Conservation (phyloP, 2,888 invertebrate species). For the Cactoblastis cactorum region DNA sequence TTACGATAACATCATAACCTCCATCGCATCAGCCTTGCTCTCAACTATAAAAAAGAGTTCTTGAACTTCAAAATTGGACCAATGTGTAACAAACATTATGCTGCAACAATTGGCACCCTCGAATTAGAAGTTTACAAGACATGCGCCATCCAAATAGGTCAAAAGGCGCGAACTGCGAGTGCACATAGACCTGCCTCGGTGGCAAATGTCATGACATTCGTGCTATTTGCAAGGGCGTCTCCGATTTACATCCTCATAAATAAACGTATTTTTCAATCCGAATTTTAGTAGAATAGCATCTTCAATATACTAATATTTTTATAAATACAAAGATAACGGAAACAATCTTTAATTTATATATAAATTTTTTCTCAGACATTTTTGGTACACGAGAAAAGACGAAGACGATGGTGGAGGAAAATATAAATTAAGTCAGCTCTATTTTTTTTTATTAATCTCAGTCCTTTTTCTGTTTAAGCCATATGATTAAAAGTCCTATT, state of each 20-base stretch:
- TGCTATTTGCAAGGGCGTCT: slow-evolving; percentile 46
- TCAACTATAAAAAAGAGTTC: neutral
- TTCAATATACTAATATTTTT: neutral
- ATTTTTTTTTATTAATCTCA: no score
- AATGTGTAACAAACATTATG: neutral
- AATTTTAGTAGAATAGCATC: neutral
- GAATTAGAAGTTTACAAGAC: slow-evolving; percentile 4
- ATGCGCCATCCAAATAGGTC: slow-evolving; percentile 12
- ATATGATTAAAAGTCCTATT: no score
- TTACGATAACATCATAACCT: neutral
- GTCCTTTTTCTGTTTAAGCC: no score
- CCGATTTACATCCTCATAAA: slow-evolving; percentile 27
- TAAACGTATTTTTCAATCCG: neutral
- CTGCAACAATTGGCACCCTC: neutral
- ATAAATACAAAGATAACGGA: no score
- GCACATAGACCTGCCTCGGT: slow-evolving; percentile 29
- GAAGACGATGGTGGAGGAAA: no score
- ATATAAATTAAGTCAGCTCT: no score
- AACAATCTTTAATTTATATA: no score
- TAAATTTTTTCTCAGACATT: no score
- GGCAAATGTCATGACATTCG: slow-evolving; percentile 62
- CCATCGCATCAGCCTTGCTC: neutral
- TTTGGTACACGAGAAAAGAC: no score
- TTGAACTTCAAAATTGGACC: slow-evolving; percentile 4
- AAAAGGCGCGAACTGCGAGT: slow-evolving; percentile 19